Evolutionary conservation across 1,140 invertebrate genomes (phyloP), one percentile per base, ranked within the genome.

Genomic region (Cydia splendana): DNA sequence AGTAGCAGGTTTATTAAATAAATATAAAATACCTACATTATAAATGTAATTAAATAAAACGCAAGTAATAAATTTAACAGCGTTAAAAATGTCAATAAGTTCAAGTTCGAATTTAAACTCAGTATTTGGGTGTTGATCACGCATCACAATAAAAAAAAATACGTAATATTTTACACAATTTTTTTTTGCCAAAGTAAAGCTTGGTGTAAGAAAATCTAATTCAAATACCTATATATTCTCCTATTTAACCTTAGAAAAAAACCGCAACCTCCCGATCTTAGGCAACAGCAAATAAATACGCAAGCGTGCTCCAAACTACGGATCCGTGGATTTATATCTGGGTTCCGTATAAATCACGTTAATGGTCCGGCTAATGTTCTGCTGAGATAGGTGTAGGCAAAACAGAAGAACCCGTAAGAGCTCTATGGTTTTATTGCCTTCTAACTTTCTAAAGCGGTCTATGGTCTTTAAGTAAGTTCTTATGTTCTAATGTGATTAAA

Each of bases 331-430:
- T 87, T 86, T 87, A 86, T 86, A 78, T 82, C 75, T 76, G 80
- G 80, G 82, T 78, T 77, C 80, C 71, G 76, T 80, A 84, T 86
- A 87, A 87, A 87, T 87, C 86, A 86, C 82, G 78, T 82, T 87
- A 87, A 87, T 87, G 86, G 82, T 79, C 83, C 81, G 82, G 77
- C 81, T 85, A 85, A 87, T 87, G 81, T 85, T 81, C 77, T 78
- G 78, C 76, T 78, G 83, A 86, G 83, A 84, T 85, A 84, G 76
- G 78, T 82, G 85, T 86, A 82, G 76, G 82, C 78, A 84, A 82
- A 83, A 82, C 79, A 81, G 79, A 71, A 71, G 67, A 71, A 71
- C 28, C 28, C 67, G 34, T 71, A 71, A 71, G 67, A 71, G 65
- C 65, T 69, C 65, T 38, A 45, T 71, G 38, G 34, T 71, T 71